Conservation (phyloP, 2,888 invertebrate genomes). For the Eristalinus sepulchralis region DNA sequence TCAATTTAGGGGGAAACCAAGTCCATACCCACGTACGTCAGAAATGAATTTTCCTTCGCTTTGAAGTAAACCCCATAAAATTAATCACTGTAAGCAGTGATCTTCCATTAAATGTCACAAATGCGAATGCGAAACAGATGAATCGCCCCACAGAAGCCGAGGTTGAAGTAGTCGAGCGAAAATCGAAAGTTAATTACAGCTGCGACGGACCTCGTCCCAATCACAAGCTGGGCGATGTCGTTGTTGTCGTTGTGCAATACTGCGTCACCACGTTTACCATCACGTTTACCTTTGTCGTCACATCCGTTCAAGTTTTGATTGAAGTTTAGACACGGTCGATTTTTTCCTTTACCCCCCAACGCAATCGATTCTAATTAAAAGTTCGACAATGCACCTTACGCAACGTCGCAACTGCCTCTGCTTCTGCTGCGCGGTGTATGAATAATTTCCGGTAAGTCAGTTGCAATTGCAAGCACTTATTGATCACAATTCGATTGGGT, state of each 20-base stretch:
- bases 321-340: background rate
- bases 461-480: slow-evolving; percentile 11
- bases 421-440: slow-evolving; percentile 14
- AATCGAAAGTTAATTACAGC: background rate
- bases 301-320: slow-evolving; percentile 35
- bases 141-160: background rate
- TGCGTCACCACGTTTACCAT: background rate
- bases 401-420: slow-evolving; percentile 12
- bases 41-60: too few species aligned
- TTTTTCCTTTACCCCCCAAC: slow-evolving; percentile 10
- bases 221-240: background rate
- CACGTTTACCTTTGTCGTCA: slow-evolving; percentile 14
- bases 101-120: too few species aligned
- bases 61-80: too few species aligned
- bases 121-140: too few species aligned
- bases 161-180: background rate
- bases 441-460: slow-evolving; percentile 40
- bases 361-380: slow-evolving; percentile 65
- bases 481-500: slow-evolving; percentile 30
- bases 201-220: background rate
- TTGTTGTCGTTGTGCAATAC: background rate
- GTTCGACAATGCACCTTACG: slow-evolving; percentile 60
- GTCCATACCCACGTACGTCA: too few species aligned
- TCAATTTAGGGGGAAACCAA: too few species aligned
- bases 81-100: too few species aligned